Evolutionary conservation across 2,888 invertebrate genomes (phyloP).

Genomic region (Cephus nigrinus): DNA sequence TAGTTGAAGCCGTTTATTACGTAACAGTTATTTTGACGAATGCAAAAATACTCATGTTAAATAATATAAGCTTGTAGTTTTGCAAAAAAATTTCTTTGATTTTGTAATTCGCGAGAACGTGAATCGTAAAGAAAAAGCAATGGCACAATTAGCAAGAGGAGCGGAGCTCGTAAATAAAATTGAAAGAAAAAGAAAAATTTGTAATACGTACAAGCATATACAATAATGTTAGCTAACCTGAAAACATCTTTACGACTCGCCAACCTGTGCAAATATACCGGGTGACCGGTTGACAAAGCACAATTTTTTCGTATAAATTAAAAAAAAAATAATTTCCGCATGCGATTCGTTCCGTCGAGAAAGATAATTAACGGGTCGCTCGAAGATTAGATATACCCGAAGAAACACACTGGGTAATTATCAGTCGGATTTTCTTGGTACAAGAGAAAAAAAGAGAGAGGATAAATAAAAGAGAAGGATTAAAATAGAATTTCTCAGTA

Average conservation of each 20-base stretch:
- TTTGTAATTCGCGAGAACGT: neutral
- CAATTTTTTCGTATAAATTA: neutral
- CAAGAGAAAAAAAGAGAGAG: neutral
- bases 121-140: neutral
- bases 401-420: neutral
- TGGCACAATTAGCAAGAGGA: neutral
- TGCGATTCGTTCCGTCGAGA: neutral
- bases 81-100: neutral
- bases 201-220: conserved; percentile 1
- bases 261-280: neutral
- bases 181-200: neutral
- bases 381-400: neutral
- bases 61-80: neutral
- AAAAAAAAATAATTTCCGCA: neutral
- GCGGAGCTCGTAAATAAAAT: neutral
- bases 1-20: neutral
- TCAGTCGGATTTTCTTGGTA: neutral
- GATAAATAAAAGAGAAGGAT: neutral
- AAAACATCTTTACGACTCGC: conserved; percentile 7
- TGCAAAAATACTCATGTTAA: neutral
- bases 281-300: neutral
- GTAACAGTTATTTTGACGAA: neutral
- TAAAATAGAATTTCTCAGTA: neutral
- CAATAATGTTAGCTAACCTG: conserved; percentile 11
- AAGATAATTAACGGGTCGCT: neutral